Base-by-base conservation (phyloP, 2,888 invertebrate genomes). In the Imbricaverruca yamaguchii region DNA sequence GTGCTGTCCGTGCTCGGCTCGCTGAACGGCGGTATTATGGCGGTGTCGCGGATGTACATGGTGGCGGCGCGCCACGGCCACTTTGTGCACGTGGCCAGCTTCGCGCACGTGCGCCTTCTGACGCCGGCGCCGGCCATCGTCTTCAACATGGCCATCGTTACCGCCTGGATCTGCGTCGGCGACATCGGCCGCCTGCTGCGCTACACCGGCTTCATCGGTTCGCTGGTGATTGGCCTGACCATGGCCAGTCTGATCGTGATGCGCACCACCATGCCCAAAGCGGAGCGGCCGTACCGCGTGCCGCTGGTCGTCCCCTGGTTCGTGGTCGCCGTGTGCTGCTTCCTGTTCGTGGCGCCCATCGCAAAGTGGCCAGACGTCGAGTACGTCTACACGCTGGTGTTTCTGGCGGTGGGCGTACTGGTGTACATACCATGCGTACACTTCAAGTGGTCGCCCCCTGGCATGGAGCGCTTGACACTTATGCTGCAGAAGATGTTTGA, bases 191-290 rank as follows among this genome's bases (percentile, higher is more conserved):
- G 95, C 80, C 89, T 98, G 86, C 97, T 98, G 86, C 97, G 97
- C 88, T 97, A 97, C 91, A 97, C 97, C 90, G 97, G 96, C 87
- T 98, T 97, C 89, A 96, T 97, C 81, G 97, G 96, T 69, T 98
- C 97, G 97, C 94, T 97, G 86, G 97, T 97, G 89, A 97, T 97
- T 87, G 97, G 97, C 56, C 94, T 95, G 84, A 92, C 97, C 80
- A 97, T 97, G 96, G 88, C 95, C 84, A 95, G 97, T 15, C 90
- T 98, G 81, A 92, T 98, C 86, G 94, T 97, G 82, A 94, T 97
- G 93, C 90, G 97, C 86, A 92, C 90, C 87, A 97, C 96, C 84
- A 93, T 94, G 88, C 95, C 95, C 83, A 94, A 96, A 88, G 93
- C 93, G 87, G 94, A 93, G 83, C 90, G 97, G 88, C 97, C 97